Base-by-base conservation (phyloP, 1,140 invertebrate genomes). In the Lepidurus packardi region DNA sequence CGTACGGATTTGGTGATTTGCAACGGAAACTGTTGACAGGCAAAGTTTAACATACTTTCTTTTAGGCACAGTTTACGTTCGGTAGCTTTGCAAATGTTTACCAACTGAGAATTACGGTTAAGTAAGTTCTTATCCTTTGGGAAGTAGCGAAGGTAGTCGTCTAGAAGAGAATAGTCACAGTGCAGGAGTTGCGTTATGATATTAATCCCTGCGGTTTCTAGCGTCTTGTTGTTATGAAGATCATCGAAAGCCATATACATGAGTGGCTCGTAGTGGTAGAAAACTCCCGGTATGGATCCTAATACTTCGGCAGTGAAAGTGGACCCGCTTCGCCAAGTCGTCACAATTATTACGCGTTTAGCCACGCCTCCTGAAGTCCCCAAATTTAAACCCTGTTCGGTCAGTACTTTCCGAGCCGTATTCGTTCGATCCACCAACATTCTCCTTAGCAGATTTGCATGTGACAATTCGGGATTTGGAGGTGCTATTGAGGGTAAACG, bases 321-420 rank as follows among this genome's bases (percentile, higher is more conserved):
- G 47, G 93, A 94, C 16, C 93, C 93, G 7, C 92, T 93, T 78
- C 93, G 86, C 92, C 93, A 94, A 45, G 92, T 93, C 1, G 92
- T 93, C 25, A 94, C 84, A 80, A 95, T 91, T n/a, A 94, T 16
- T 7, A 77, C 24, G 16, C 74, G 74, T 43, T 43, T 75, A 43
- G 53, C 42, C 16, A 43, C 42, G 74, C 25, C 42, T n/a, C 16
- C 34, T 75, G 8, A 8, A 11, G 21, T 24, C 8, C n/a, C 6
- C 7, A 65, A 21, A 65, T 13, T 16, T n/a, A 65, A n/a, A n/a
- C 53, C 53, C 6, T 65, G 53, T 13, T 65, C 13, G 8, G 53
- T 16, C 21, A 65, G 53, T 1, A 65, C 13, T 65, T 65, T 7
- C 6, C 53, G 53, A 65, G 16, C 21, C 8, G 5, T n/a, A 4